Evolutionary conservation across 2,888 invertebrate genomes (phyloP), one percentile per base, ranked within the genome.

Genomic region (Eulithis testata): DNA sequence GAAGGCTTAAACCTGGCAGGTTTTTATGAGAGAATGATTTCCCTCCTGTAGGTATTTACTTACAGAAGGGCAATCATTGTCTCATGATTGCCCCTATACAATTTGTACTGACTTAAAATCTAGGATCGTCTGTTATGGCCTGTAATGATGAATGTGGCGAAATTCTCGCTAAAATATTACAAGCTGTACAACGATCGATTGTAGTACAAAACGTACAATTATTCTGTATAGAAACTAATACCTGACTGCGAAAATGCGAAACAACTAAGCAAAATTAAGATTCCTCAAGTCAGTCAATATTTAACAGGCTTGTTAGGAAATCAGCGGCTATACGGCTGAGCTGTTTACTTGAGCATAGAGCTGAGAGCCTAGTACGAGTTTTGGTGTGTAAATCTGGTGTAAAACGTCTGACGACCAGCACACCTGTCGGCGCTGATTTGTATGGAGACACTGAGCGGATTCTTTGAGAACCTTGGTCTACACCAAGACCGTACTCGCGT

Each of bases 231-330:
- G 53, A 62, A 59, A 71, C 63, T 68, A n/a, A n/a, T n/a, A 68
- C 49, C 56, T 66, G 65, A 67, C 58, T 63, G 69, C 71, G 68
- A 71, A 71, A 61, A 66, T 71, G 68, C 61, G 63, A 69, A 71
- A 73, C 68, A 66, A 62, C 70, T 68, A 40, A 54, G 70, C 61
- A 74, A 74, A 74, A 76, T 78, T 76, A 75, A 73, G 72, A 76
- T 77, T 77, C 73, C 73, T 63, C 66, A 65, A 56, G 72, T 67
- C 70, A 67, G 67, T 69, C 72, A 71, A 68, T 72, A 70, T 59
- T 57, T 75, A 71, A 73, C 74, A 73, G 73, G 73, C 73, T 74
- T 72, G 76, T 79, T 80, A 76, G 72, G 75, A 75, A 80, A 80
- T 76, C 71, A 66, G 63, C 63, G 52, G 69, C 72, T 70, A n/a